Percentiles rank a stretch among this genome's conserved stretches.
These are phyloP conservation scores for Saturnia pavonia DNA, from an alignment of 2,888 invertebrate species.

Conservation along the genomic window DNA sequence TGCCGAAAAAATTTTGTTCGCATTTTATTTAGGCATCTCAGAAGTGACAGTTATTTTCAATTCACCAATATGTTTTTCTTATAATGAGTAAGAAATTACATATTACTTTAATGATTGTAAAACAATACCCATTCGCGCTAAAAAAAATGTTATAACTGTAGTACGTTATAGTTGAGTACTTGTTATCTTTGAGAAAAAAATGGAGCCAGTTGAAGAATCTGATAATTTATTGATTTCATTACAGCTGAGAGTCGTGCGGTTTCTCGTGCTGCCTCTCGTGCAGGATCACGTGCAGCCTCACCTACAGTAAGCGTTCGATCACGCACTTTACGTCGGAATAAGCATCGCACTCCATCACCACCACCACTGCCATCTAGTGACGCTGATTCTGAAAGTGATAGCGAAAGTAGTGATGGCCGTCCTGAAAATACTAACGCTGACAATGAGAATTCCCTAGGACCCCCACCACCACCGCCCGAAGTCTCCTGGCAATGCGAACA, in stretches of 20 bases:
- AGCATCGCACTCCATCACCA: slow-evolving; percentile 70
- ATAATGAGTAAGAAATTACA: too few species aligned
- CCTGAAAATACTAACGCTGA: slow-evolving; percentile 26
- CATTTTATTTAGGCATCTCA: too few species aligned
- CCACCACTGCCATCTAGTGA: slow-evolving; percentile 75
- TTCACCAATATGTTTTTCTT: too few species aligned
- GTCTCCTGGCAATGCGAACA: slow-evolving; percentile 93
- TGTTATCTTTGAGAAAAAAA: too few species aligned
- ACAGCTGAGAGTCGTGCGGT: slow-evolving; percentile 72
- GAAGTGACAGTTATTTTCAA: too few species aligned
- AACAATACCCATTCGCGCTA: too few species aligned
- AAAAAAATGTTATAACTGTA: too few species aligned
- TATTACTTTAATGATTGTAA: too few species aligned
- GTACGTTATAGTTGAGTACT: too few species aligned
- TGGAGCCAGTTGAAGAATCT: background rate
- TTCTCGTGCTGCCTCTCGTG: slow-evolving; percentile 80
- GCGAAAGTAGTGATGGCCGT: slow-evolving; percentile 45
- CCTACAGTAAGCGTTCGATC: slow-evolving; percentile 87
- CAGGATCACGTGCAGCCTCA: slow-evolving; percentile 84
- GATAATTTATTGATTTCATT: background rate
- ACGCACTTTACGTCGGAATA: slow-evolving; percentile 83
- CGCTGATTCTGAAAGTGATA: slow-evolving; percentile 84
- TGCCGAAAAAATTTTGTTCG: too few species aligned
- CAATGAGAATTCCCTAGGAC: slow-evolving; percentile 60
- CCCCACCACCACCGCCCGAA: slow-evolving; percentile 77